Evolutionary conservation across 1,140 invertebrate species (phyloP).

Genomic region (Brachionus rotundiformis): DNA sequence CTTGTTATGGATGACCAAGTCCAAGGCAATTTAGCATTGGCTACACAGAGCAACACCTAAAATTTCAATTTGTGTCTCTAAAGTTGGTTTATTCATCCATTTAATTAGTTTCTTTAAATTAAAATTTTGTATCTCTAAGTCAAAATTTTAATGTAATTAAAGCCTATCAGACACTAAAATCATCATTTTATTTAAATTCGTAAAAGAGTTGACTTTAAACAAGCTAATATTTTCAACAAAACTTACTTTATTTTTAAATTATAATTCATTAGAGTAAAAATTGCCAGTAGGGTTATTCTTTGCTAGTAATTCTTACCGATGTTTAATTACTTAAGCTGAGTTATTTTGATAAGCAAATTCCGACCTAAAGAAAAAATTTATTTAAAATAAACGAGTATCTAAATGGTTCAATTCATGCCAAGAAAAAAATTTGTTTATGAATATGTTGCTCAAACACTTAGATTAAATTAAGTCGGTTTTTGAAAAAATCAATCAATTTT

Average conservation of each 20-base stretch:
- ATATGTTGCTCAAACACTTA: slow-evolving; percentile 7
- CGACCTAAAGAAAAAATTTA: background rate
- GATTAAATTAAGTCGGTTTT: background rate
- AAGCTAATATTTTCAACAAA: background rate
- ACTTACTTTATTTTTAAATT: background rate
- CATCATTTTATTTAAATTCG: background rate
- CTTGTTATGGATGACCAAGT: background rate
- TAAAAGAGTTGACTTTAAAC: background rate
- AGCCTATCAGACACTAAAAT: background rate
- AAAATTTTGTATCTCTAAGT: background rate
- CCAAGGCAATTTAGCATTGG: background rate
- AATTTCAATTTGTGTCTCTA: background rate
- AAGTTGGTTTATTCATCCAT: background rate
- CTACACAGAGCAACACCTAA: background rate
- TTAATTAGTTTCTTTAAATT: background rate
- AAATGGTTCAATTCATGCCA: background rate
- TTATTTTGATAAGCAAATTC: background rate
- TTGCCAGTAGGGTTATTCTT: background rate
- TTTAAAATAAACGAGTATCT: slow-evolving; percentile 1
- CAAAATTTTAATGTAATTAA: background rate
- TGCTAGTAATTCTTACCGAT: background rate
- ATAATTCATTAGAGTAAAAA: background rate
- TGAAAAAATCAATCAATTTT: background rate
- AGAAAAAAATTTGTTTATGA: slow-evolving; percentile 5
- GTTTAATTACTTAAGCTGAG: background rate